Base-by-base conservation (phyloP, 1,140 invertebrate genomes). In the Diabrotica virgifera region DNA sequence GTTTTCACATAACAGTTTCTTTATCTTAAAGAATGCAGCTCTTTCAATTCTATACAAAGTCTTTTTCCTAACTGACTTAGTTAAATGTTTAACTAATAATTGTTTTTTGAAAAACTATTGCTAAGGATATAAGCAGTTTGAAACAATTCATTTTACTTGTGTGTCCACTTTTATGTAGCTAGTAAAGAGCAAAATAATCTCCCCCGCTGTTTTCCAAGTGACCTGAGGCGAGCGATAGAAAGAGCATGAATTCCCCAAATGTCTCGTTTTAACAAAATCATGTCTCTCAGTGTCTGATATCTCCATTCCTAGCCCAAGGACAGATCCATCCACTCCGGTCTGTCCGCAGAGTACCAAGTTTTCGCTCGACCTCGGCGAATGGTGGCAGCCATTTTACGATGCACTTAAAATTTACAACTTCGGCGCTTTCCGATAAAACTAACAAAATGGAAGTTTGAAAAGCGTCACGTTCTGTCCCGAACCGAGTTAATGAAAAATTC, bases 381-480 rank as follows among this genome's bases (percentile, higher is more conserved):
- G 24, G 37, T 57, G 5, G 55, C 36, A 36, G 36, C 55, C 55
- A 57, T 57, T 57, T 57, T 36, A 57, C 36, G 55, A 36, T 12
- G 37, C 55, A 57, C 55, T 57, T 57, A n/a, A 57, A 57, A 57
- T 57, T 57, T 40, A 57, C 55, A 57, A 57, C 55, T 57, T 57
- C 36, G 24, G 24, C 36, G 53, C 12, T 51, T 60, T 11, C 12
- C 59, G 50, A 60, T 60, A 60, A 60, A 51, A 60, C 59, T 24
- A n/a, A 12, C n/a, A 57, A 57, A 57, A 57, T 57, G 36, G 36
- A 36, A 57, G 55, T 57, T 57, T 57, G 55, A 57, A 36, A 36
- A 36, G n/a, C 36, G 55, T 59, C 61, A 59, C 60, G 65, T 59
- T 59, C 13, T 46, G 57, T 54, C 35, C 53, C 13, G 53, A 13